phyloP scores from a whole-genome alignment of 2,797 vertebrate species.

The Gallinago nigripennis region DNA sequence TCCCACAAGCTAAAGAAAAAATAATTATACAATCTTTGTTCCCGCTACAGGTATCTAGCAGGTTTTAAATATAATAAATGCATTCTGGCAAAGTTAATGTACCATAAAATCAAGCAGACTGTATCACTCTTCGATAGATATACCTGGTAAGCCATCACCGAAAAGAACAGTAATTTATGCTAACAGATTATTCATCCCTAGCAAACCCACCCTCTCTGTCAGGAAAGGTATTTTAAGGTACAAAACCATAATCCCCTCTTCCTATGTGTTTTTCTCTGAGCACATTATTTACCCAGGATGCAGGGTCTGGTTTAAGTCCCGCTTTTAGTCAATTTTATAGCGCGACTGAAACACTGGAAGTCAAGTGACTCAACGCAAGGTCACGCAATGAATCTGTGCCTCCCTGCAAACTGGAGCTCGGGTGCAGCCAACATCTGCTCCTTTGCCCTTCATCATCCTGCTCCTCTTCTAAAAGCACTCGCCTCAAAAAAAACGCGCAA shows the following conservation, averaged over 20 bases:
- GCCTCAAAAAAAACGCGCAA: neutral
- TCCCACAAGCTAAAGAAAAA: conserved; percentile 48
- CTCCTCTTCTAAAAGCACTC: neutral
- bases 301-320: conserved; percentile 32
- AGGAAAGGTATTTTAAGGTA: conserved; percentile 15
- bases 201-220: conserved; percentile 25
- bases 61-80: conserved; percentile 68
- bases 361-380: conserved; percentile 52
- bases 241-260: conserved; percentile 27
- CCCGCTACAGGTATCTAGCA: conserved; percentile 50
- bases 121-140: conserved; percentile 45
- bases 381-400: conserved; percentile 39
- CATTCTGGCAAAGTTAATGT: conserved; percentile 64
- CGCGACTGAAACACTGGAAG: conserved; percentile 25
- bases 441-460: neutral
- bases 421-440: conserved; percentile 2
- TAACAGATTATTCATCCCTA: conserved; percentile 35
- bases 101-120: conserved; percentile 63
- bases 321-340: conserved; percentile 58
- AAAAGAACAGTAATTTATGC: conserved; percentile 65
- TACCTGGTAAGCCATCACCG: conserved; percentile 22
- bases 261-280: neutral
- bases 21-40: conserved; percentile 64
- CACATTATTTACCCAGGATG: conserved; percentile 18
- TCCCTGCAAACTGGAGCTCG: neutral